Evolutionary conservation across 1,140 invertebrate species (phyloP).

Genomic region (Heliconius nattereri): DNA sequence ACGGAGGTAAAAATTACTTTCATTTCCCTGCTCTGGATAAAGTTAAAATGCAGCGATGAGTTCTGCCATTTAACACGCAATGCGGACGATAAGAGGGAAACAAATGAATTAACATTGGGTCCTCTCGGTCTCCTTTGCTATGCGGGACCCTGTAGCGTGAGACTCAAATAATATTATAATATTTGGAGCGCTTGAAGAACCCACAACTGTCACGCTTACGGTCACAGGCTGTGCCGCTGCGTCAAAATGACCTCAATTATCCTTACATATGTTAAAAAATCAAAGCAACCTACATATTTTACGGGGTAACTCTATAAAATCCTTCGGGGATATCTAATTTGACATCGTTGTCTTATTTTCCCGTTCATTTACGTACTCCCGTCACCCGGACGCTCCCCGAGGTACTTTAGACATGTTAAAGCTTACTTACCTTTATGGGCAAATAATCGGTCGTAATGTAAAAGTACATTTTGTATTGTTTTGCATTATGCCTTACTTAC

Average conservation of each 20-base stretch:
- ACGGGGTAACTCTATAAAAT: neutral
- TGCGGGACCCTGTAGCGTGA: too few relatives aligned
- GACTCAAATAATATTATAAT: too few relatives aligned
- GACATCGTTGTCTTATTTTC: neutral
- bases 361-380: neutral
- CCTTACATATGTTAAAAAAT: neutral
- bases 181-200: too few relatives aligned
- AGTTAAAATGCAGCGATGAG: too few relatives aligned
- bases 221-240: neutral
- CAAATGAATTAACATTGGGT: too few relatives aligned
- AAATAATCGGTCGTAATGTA: neutral
- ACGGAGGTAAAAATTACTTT: too few relatives aligned
- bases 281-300: neutral
- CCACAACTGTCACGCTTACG: too few relatives aligned
- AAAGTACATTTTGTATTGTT: neutral
- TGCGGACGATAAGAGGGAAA: too few relatives aligned
- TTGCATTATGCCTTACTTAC: neutral
- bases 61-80: too few relatives aligned
- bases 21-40: too few relatives aligned
- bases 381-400: neutral
- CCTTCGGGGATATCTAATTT: constrained; percentile 5
- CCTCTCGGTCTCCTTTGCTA: too few relatives aligned
- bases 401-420: neutral
- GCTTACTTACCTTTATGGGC: neutral
- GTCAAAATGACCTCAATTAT: neutral